Percentiles rank a stretch among this genome's conserved stretches.
Evolutionary conservation across 2,797 vertebrate genomes (phyloP).

Genomic region (Lacerta agilis): DNA sequence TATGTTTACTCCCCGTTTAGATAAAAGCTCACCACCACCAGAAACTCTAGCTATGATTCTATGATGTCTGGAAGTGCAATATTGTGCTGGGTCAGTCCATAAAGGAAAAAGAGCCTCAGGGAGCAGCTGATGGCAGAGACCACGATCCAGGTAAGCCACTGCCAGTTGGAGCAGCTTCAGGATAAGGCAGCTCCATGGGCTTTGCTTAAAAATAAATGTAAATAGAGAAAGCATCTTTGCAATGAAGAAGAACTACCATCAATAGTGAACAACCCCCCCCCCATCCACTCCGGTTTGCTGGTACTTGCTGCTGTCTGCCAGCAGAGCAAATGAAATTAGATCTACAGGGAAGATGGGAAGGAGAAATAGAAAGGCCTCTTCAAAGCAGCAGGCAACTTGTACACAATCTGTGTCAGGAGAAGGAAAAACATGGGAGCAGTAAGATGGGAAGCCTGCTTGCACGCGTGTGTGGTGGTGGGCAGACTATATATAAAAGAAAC

Average conservation of each 20-base stretch:
- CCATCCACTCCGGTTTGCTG: not conserved
- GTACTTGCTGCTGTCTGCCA: conserved; percentile 24
- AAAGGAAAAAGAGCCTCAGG: not conserved
- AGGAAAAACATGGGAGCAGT: not conserved
- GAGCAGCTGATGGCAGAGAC: not conserved
- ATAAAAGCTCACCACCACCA: not conserved
- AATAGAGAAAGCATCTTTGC: not conserved
- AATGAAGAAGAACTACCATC: not conserved
- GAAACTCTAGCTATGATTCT: no score
- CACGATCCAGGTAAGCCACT: not conserved
- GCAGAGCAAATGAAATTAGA: conserved; percentile 38
- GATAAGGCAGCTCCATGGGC: not conserved
- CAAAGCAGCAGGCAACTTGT: conserved; percentile 15
- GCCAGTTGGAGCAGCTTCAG: not conserved
- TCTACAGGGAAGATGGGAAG: conserved; percentile 13
- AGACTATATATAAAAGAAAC: no score
- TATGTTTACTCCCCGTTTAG: not conserved
- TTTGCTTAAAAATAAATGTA: not conserved
- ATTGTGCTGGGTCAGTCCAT: not conserved
- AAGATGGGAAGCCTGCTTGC: not conserved
- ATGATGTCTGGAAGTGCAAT: not conserved
- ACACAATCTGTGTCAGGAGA: conserved; percentile 11
- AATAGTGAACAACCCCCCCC: not conserved
- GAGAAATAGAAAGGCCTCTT: not conserved
- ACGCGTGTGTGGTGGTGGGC: no score